Percentiles rank a stretch among this genome's conserved stretches.
Evolutionary conservation across 2,888 invertebrate genomes (phyloP).

Genomic region (Nephrocerus scutellatus): DNA sequence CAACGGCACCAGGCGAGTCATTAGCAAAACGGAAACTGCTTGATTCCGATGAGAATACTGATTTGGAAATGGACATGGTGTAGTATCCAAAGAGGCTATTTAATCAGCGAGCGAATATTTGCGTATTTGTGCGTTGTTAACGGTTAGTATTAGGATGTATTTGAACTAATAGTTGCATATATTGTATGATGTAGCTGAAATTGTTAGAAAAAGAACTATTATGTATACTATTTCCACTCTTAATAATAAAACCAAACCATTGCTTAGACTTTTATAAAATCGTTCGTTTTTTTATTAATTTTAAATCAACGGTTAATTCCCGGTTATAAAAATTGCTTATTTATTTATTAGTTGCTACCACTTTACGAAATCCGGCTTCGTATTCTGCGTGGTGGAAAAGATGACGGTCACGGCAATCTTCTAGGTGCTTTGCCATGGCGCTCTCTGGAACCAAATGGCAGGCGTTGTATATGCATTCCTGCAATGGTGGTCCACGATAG

Average conservation of each 20-base stretch:
- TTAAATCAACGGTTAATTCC: background rate
- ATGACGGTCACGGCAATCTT: slow-evolving; percentile 30
- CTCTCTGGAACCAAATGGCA: slow-evolving; percentile 33
- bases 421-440: slow-evolving; percentile 33
- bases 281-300: slow-evolving; percentile 2
- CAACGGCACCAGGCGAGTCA: slow-evolving; percentile 26
- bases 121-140: slow-evolving; percentile 1
- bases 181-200: background rate
- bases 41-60: slow-evolving; percentile 34
- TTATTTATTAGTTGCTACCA: no score
- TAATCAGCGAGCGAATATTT: background rate
- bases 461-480: slow-evolving; percentile 42
- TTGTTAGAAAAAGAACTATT: background rate
- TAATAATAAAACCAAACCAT: slow-evolving; percentile 5
- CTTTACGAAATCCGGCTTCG: no score
- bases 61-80: slow-evolving; percentile 40
- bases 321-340: no score
- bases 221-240: slow-evolving; percentile 2
- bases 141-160: background rate
- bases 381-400: slow-evolving; percentile 24
- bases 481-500: slow-evolving; percentile 33
- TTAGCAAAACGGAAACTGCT: slow-evolving; percentile 31
- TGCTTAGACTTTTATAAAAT: slow-evolving; percentile 1
- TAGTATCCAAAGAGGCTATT: slow-evolving; percentile 20
- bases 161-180: slow-evolving; percentile 3